Base-by-base conservation (phyloP, 2,113 vertebrate genomes). In the Heterocephalus glaber region DNA sequence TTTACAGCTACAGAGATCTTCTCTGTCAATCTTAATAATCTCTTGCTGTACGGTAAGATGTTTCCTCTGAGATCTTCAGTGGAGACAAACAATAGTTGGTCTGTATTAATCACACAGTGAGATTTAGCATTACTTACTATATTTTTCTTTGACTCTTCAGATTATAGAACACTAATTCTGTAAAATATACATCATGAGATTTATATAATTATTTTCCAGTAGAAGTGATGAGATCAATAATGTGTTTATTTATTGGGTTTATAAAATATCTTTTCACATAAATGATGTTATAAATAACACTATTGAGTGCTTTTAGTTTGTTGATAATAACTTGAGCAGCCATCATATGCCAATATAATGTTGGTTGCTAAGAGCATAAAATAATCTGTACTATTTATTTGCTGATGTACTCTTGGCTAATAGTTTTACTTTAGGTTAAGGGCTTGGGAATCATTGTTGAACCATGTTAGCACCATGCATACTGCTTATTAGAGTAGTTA, bases 21-120 rank as follows among this genome's bases (percentile, higher is more conserved):
- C 81, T n/a, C 17, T 92, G 74, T 93, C 87, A 83, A 38, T 94
- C 66, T 84, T 92, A 81, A 96, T 60, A 95, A 79, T 74, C 61
- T 54, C 26, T 84, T 94, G 4, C 56, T 84, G n/a, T 81, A 92
- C 72, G 5, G 0, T 90, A 80, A 94, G 63, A 52, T 35, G 92
- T 93, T 61, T 38, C 4, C 28, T 20, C 68, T 80, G 30, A 80
- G 86, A 52, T 79, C 38, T 9, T 86, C 68, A 77, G 16, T 86
- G 35, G 38, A 79, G 33, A 74, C 17, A 56, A 41, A 72, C 92
- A 92, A 16, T 70, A 93, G 77, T 58, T 93, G 92, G 83, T 93
- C 47, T 65, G 54, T 56, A 86, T 92, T 93, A 96, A 88, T 95
- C 87, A 96, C 49, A 47, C 35, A 33, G 5, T 82, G 24, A 54